phyloP scores from a whole-genome alignment of 2,888 invertebrate genomes.

The Spodoptera exigua region DNA sequence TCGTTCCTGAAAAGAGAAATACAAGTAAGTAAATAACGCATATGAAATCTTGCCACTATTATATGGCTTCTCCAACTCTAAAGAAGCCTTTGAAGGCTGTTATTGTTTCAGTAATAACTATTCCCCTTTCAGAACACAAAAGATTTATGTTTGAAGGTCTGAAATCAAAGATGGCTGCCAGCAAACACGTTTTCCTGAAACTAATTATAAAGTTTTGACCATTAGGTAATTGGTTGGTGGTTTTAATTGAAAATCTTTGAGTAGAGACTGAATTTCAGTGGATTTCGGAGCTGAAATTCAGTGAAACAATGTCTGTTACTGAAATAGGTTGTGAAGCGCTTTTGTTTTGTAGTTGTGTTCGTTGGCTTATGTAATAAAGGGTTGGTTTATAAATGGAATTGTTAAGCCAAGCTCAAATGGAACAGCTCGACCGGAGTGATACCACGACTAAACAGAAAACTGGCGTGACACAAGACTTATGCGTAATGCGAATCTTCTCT shows the following conservation, averaged over 20 bases:
- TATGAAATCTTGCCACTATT: background rate
- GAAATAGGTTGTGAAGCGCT: background rate
- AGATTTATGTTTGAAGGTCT: slow-evolving; percentile 17
- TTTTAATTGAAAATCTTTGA: too few species aligned
- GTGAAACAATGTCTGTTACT: background rate
- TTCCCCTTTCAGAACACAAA: slow-evolving; percentile 28
- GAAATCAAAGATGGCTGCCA: slow-evolving; percentile 4
- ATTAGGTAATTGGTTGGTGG: too few species aligned
- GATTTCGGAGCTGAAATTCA: too few species aligned
- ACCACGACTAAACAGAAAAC: too few species aligned
- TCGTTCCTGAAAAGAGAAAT: background rate
- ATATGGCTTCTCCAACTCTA: slow-evolving; percentile 27
- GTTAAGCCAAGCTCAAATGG: too few species aligned
- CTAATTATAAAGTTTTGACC: slow-evolving; percentile 33
- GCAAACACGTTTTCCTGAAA: background rate
- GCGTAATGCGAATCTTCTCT: too few species aligned
- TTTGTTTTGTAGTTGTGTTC: background rate
- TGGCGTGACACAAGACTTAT: too few species aligned
- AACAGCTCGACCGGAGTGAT: too few species aligned
- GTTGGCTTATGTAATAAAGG: background rate
- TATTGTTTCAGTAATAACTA: slow-evolving; percentile 26
- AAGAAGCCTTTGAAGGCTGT: slow-evolving; percentile 30
- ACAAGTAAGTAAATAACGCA: slow-evolving; percentile 5
- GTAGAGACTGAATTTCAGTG: too few species aligned
- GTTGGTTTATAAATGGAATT: background rate